phyloP scores from a whole-genome alignment of 2,113 vertebrate genomes.

The Crotalus horridus region DNA sequence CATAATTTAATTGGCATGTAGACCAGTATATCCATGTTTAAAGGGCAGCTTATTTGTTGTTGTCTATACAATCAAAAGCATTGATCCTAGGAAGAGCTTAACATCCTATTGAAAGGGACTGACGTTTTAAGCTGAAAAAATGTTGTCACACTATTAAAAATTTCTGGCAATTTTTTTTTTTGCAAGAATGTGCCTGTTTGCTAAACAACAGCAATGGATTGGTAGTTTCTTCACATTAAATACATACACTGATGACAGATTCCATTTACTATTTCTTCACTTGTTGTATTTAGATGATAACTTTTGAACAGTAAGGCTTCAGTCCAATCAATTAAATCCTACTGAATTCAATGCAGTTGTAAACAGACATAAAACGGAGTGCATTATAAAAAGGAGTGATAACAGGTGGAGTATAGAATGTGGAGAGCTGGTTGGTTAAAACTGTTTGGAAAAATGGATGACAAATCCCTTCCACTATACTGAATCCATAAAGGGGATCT shows the following conservation, averaged over 20 bases:
- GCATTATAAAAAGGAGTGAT: not conserved
- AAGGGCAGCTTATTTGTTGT: not conserved
- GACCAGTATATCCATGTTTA: not conserved
- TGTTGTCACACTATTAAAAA: not conserved
- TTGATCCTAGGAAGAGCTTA: not conserved
- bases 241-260: not conserved
- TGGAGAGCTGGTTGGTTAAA: not conserved
- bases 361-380: not conserved
- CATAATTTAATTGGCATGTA: not conserved
- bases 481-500: not conserved
- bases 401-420: not conserved
- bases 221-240: not conserved
- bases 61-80: not conserved
- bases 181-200: not conserved
- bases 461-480: not conserved
- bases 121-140: not conserved
- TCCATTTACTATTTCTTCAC: not conserved
- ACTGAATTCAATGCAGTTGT: not conserved
- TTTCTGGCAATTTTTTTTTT: not conserved
- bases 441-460: not conserved
- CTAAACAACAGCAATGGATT: not conserved
- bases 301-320: not conserved
- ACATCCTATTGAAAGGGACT: not conserved
- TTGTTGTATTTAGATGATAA: not conserved
- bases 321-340: not conserved